A percentile compares a stretch with the other conserved stretches of the same genome.
phyloP scores from a whole-genome alignment of 2,888 invertebrate species.

The Argyresthia albistria region DNA sequence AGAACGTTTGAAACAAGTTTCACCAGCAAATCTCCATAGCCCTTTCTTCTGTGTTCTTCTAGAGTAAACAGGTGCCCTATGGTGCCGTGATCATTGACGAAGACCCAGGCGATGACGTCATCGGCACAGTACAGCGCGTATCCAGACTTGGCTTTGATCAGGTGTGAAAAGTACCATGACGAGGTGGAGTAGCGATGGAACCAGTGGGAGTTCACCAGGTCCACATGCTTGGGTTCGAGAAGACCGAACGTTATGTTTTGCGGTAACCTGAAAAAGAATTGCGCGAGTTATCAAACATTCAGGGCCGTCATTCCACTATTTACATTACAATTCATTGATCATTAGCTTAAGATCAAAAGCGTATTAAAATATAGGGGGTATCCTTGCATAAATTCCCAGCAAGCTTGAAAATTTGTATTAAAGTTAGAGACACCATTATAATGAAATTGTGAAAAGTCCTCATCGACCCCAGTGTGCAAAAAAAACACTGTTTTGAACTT shows the following conservation, averaged over 20 bases:
- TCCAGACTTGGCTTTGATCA: conserved; percentile 30
- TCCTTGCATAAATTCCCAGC: too few species aligned
- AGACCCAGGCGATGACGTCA: conserved; percentile 29
- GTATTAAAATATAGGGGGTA: too few species aligned
- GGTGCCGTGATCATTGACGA: conserved; percentile 34
- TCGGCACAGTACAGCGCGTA: conserved; percentile 30
- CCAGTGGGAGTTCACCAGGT: conserved; percentile 31
- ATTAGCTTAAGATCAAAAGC: too few species aligned
- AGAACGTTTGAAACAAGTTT: conserved; percentile 31
- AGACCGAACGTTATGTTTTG: conserved; percentile 17
- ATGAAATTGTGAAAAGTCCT: too few species aligned
- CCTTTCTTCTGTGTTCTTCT: conserved; percentile 33
- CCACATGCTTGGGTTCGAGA: conserved; percentile 23
- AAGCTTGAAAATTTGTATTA: too few species aligned
- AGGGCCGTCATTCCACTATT: too few species aligned
- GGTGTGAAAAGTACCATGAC: conserved; percentile 23
- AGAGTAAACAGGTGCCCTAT: conserved; percentile 36
- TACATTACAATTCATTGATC: too few species aligned
- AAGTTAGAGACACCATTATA: too few species aligned
- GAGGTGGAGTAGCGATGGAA: conserved; percentile 31
- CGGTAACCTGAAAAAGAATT: conserved; percentile 5
- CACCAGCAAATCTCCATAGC: conserved; percentile 31
- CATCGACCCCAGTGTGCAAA: too few species aligned
- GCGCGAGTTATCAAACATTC: too few species aligned
- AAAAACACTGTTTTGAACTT: too few species aligned